Evolutionary conservation across 2,113 vertebrate species (phyloP), one percentile per base, ranked within the genome.

Genomic region (Pituophis catenifer): DNA sequence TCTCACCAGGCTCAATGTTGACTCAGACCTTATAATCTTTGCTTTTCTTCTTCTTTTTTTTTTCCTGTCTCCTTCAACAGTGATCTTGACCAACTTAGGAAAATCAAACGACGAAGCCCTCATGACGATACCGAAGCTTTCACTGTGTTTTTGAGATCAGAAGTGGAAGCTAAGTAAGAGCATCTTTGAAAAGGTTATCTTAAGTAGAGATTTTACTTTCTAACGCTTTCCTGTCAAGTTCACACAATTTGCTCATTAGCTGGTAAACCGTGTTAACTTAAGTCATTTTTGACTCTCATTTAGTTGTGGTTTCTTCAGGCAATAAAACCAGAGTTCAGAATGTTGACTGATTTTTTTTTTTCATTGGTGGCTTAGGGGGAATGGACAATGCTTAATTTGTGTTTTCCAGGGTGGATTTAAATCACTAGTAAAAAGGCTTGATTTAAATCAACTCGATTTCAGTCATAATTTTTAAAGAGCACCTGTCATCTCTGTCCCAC

Each of bases 51-150:
- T 94, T 91, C 3, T 94, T 94, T 54, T 9, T 0, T 48, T 48
- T 3, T 44, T 38, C 38, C 13, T 33, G 12, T 70, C 65, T 90
- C 29, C 94, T 96, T 89, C 55, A 75, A 81, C 92, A 99, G 99
- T 97, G 99, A 99, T 97, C 97, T 99, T 94, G 98, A 99, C 89
- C 98, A 99, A 92, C 98, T 99, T 91, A 97, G 99, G 86, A 99
- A 98, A 97, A 99, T 99, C 96, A 98, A 98, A 92, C 97, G 98
- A 65, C 98, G 99, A 94, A 99, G 99, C 96, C 99, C 99, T 21
- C 99, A 99, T 88, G 99, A 99, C 91, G 99, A 99, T 96, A 99
- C 98, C 0, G 99, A 99, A 95, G 98, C 99, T 33, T 99, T 99
- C 95, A 99, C 99, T 1, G 99, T 99, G 19, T 99, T 99, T 94